Base-by-base conservation (phyloP, 2,888 invertebrate genomes). In the Leucophora obtusa region DNA sequence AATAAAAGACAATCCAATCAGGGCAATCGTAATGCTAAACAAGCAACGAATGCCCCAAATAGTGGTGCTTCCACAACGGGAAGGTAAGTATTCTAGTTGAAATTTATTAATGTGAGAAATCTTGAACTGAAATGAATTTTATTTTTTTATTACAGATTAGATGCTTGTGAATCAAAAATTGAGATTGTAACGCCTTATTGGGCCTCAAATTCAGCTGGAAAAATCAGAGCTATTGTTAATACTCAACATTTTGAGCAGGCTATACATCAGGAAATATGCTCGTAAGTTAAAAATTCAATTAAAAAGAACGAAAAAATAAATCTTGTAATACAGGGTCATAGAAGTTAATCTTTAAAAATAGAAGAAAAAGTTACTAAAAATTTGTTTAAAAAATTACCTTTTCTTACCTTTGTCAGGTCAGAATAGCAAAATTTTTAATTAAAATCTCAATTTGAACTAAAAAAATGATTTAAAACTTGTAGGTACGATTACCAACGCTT, bases 161-260 rank as follows among this genome's bases (percentile, higher is more conserved):
- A 97, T 89, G 95, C 96, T 0, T 97, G 97, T 87, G 96, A 97
- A 88, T 97, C 97, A 76, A 96, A 96, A 89, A 94, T 96, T 56
- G 97, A 97, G 90, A 96, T 97, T 85, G 95, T 96, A 79, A 97
- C 97, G 3, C 97, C 97, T 0, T 97, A 97, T 88, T 97, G 97
- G 97, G 97, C 97, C 7, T 94, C 96, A 17, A 97, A 97, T 90
- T 97, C 97, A 1, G 96, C 96, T 17, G 96, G 96, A 68, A 97
- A 97, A 91, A 93, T 97, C 73, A 92, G 97, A 69, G 97, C 97
- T 35, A 96, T 97, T 83, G 97, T 97, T 65, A 97, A 97, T 89
- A 97, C 97, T 10, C 96, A 97, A 91, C 97, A 97, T 90, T 97
- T 97, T 87, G 97, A 97, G 88, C 97, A 97, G 90, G 97, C 97